Percentiles rank a stretch among this genome's conserved stretches.
These are phyloP conservation scores for Andrena chrysosceles DNA, from an alignment of 2,888 invertebrate species.

Conservation along the genomic window DNA sequence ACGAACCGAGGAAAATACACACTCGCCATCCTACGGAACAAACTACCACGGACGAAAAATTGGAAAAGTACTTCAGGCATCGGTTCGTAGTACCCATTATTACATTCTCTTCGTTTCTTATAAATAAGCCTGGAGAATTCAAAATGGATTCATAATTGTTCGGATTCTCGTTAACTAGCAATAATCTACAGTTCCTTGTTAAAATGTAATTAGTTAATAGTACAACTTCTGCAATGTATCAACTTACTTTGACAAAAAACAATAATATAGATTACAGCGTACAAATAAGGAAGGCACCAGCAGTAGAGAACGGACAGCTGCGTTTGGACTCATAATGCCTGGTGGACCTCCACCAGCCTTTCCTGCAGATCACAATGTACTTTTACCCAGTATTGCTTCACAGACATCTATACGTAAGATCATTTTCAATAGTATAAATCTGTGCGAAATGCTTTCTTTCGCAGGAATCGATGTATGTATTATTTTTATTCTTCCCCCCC, in stretches of 20 bases:
- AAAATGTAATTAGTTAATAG: no score
- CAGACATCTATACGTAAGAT: constrained; percentile 84
- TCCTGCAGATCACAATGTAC: constrained; percentile 86
- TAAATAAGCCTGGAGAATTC: not conserved
- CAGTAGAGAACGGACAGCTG: constrained; percentile 84
- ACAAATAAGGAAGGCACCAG: constrained; percentile 86
- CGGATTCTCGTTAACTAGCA: not conserved
- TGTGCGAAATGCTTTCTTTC: constrained; percentile 6
- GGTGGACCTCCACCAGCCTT: constrained; percentile 85
- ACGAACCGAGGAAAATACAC: constrained; percentile 86
- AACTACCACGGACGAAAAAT: constrained; percentile 86
- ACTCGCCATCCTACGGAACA: constrained; percentile 83
- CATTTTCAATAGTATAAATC: not conserved
- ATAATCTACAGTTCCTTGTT: not conserved
- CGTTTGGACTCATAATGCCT: constrained; percentile 84
- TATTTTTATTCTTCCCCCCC: constrained; percentile 47
- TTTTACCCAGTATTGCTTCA: constrained; percentile 85
- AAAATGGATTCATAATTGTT: not conserved
- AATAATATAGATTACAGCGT: constrained; percentile 86
- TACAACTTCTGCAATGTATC: no score
- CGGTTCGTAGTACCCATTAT: constrained; percentile 71
- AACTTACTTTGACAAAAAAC: not conserved
- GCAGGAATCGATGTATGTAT: constrained; percentile 19
- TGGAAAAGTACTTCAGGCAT: constrained; percentile 87
- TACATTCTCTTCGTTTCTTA: not conserved